These are phyloP conservation scores for Xestia rhomboidea DNA, from an alignment of 2,888 invertebrate genomes.

Conservation along the genomic window DNA sequence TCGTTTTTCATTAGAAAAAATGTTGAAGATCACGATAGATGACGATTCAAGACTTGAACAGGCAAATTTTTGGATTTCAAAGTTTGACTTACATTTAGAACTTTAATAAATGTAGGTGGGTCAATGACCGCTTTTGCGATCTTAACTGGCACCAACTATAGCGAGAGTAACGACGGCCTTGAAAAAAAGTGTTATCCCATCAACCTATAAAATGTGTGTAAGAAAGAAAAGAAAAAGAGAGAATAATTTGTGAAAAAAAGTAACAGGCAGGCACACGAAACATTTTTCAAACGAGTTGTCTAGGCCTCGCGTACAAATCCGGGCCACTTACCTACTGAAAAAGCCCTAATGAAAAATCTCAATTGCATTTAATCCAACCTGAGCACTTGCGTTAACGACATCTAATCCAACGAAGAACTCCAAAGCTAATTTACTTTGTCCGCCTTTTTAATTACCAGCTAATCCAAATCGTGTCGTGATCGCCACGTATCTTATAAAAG, in stretches of 20 bases:
- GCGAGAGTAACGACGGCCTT: background rate
- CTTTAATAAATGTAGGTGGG: too few species aligned
- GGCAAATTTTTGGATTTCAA: too few species aligned
- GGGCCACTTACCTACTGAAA: background rate
- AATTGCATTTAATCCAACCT: background rate
- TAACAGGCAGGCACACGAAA: background rate
- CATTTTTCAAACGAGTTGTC: background rate
- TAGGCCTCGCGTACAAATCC: background rate
- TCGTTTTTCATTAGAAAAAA: too few species aligned
- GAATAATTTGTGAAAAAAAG: background rate
- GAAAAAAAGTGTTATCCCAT: background rate
- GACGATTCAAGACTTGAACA: too few species aligned
- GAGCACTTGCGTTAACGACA: too few species aligned
- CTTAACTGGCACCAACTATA: too few species aligned
- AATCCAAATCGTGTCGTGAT: constrained; percentile 64
- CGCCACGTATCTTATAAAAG: constrained; percentile 67
- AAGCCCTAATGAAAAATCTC: background rate
- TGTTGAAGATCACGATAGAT: too few species aligned
- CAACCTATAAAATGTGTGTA: background rate
- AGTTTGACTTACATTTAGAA: too few species aligned
- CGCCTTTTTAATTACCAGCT: constrained; percentile 1
- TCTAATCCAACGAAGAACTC: background rate
- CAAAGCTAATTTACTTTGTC: background rate
- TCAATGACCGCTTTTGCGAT: too few species aligned
- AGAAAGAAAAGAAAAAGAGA: background rate